Base-by-base conservation (phyloP, 2,888 invertebrate genomes). In the Scaptomyza tumidula region DNA sequence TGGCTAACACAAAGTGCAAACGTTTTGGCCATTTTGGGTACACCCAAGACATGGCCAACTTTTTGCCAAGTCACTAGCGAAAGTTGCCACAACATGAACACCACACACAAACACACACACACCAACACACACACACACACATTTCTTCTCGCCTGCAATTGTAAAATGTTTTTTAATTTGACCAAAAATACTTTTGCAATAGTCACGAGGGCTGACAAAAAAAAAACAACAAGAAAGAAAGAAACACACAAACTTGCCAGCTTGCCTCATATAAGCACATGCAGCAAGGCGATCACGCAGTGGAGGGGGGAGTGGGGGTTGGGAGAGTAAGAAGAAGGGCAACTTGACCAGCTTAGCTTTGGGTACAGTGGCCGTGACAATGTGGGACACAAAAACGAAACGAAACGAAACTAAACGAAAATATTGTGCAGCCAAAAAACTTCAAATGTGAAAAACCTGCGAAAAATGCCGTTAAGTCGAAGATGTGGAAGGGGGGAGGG, bases 151-250 rank as follows among this genome's bases (percentile, higher is more conserved):
- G 24, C 48, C 52, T 61, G 67, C 68, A 88, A 83, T 86, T 86
- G 84, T 73, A 83, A 85, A 85, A 88, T 85, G 80, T 72, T 88
- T 83, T 88, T 85, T 83, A 84, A 86, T 84, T 84, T 83, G 80
- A 80, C 83, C 78, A 86, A 88, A 78, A 82, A 86, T 75, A 87
- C 86, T 85, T 83, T 85, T 65, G 71, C 63, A 79, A 87, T 75
- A 75, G 88, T 83, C 74, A 74, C 69, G 60, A 52, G 49, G 52
- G 53, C 29, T 41, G 46, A 53, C 44, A 58, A 71, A 57, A 71
- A 49, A 9, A n/a, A 6, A n/a, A 19, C 19, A 19, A 2, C 19
- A 19, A 19, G 1, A 19, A 19, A 19, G 19, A 19, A 1, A n/a
- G 56, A 19, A 41, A 56, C 24, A 33, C 41, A 53, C 41, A 58